Percentiles rank a stretch among this genome's conserved stretches.
These are phyloP conservation scores for Sus cebifrons DNA, from an alignment of 2,797 vertebrate genomes.

Conservation along the genomic window DNA sequence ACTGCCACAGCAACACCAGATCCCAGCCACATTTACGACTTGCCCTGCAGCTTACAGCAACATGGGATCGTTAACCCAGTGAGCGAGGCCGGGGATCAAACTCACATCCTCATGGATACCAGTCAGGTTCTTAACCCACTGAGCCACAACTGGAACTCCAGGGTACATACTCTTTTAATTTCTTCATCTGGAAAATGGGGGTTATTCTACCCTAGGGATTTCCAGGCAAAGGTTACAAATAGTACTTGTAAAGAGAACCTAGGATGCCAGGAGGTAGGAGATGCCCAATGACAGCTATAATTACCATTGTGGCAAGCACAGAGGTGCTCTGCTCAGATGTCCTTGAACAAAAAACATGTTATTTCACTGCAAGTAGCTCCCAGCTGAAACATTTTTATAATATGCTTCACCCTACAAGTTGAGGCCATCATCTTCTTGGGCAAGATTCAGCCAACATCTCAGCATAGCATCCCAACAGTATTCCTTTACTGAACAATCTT, in stretches of 20 bases:
- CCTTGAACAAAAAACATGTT: not conserved
- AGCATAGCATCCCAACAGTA: conserved; percentile 8
- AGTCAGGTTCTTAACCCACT: too few species aligned
- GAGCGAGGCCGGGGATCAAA: too few species aligned
- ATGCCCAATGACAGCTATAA: not conserved
- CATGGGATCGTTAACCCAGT: too few species aligned
- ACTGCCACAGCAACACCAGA: too few species aligned
- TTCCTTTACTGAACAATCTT: not conserved
- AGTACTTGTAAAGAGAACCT: conserved; percentile 35
- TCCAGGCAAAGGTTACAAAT: conserved; percentile 26
- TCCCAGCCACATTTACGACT: too few species aligned
- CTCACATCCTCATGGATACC: too few species aligned
- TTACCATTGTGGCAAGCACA: not conserved
- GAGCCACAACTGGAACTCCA: too few species aligned
- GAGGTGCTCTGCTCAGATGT: not conserved
- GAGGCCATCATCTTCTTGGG: not conserved
- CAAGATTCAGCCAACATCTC: not conserved
- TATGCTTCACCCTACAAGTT: not conserved
- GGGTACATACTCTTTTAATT: conserved; percentile 47
- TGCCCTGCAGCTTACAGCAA: too few species aligned
- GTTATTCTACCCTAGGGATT: conserved; percentile 12
- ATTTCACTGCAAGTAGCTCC: not conserved
- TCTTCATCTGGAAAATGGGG: conserved; percentile 16
- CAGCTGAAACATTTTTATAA: not conserved
- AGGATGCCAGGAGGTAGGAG: not conserved